These are phyloP conservation scores for Torymus auratus DNA, from an alignment of 2,888 invertebrate genomes.

Conservation along the genomic window DNA sequence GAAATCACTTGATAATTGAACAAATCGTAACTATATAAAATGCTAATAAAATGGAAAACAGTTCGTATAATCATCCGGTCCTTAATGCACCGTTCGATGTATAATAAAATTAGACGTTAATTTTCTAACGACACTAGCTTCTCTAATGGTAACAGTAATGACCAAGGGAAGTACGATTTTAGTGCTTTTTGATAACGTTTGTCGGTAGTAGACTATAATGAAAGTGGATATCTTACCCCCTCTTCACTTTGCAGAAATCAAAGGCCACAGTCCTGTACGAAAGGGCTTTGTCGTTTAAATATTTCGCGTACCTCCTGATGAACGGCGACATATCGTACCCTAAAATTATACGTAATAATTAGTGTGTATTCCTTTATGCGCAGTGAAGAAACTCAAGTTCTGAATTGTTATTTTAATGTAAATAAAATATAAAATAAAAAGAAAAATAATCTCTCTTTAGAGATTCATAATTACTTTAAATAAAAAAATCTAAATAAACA, in stretches of 20 bases:
- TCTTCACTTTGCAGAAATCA: constrained; percentile 99
- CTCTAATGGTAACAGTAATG: not conserved
- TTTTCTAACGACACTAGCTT: not conserved
- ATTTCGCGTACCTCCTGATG: constrained; percentile 98
- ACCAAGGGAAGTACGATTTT: not conserved
- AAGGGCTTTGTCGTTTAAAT: constrained; percentile 98
- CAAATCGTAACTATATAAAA: no score
- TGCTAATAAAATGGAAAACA: no score
- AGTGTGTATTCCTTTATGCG: not conserved
- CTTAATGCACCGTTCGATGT: no score
- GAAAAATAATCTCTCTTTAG: no score
- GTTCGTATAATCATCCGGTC: no score
- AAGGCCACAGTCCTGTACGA: constrained; percentile 99
- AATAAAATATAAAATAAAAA: no score
- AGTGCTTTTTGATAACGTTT: not conserved
- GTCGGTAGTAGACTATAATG: not conserved
- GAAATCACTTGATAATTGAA: no score
- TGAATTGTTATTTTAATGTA: no score
- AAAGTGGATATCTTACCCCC: constrained; percentile 86
- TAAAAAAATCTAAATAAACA: no score
- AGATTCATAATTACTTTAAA: no score
- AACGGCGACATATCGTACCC: constrained; percentile 99
- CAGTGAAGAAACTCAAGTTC: constrained; percentile 27
- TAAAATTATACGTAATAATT: constrained; percentile 74
- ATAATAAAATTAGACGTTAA: no score